These are phyloP conservation scores for Noctua janthina DNA, from an alignment of 2,888 invertebrate genomes.

Conservation along the genomic window DNA sequence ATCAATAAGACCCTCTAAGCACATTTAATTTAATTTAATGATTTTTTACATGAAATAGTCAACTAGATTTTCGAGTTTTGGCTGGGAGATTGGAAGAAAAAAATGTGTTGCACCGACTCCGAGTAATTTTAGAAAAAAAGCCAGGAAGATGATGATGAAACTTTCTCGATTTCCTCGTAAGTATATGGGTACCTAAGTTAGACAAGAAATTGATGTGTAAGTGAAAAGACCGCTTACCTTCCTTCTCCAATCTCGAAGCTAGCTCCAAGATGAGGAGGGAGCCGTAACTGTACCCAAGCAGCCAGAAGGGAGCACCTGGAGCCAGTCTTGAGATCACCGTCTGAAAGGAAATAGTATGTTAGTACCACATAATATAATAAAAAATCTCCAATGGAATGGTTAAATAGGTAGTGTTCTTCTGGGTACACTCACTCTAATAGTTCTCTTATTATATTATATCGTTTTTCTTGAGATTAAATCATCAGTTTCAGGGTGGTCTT, in stretches of 20 bases:
- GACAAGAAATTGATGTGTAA: background rate
- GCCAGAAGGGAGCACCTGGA: constrained; percentile 92
- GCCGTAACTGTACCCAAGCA: constrained; percentile 98
- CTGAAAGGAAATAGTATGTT: constrained; percentile 81
- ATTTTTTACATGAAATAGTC: background rate
- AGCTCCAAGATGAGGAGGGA: constrained; percentile 94
- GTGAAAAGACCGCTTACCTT: constrained; percentile 86
- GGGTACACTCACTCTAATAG: background rate
- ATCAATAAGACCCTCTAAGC: background rate
- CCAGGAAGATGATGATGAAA: background rate
- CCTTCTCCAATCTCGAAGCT: constrained; percentile 92
- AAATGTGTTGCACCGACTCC: background rate
- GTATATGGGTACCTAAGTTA: background rate
- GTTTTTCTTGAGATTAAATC: background rate
- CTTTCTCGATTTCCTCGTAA: background rate
- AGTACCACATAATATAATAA: background rate
- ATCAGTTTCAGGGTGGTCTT: background rate
- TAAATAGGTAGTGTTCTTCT: background rate
- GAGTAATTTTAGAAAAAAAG: background rate
- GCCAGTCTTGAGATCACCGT: constrained; percentile 90
- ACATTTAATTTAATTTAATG: background rate
- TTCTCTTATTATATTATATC: background rate
- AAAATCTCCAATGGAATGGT: background rate
- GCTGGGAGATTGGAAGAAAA: background rate
- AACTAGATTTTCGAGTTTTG: background rate